phyloP scores from a whole-genome alignment of 2,797 vertebrate species.

The Silurus lanzhouensis region DNA sequence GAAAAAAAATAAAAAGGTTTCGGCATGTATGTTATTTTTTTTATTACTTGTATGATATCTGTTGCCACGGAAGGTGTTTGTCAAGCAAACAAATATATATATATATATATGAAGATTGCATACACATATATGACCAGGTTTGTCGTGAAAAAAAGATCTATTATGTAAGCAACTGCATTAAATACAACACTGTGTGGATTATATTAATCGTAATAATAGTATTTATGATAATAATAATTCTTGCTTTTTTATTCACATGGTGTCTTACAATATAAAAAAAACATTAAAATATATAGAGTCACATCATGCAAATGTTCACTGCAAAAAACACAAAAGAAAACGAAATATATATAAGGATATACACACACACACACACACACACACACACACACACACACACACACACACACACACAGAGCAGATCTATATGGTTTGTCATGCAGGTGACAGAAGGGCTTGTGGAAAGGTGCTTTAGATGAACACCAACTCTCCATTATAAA shows the following conservation, averaged over 20 bases:
- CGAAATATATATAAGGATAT: background rate
- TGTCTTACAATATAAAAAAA: no score
- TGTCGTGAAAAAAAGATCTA: constrained; percentile 14
- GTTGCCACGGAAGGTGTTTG: background rate
- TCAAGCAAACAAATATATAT: background rate
- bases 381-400: no score
- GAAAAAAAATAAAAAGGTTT: background rate
- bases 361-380: no score
- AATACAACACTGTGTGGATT: background rate
- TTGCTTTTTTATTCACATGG: background rate
- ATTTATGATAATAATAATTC: background rate
- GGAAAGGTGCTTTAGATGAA: constrained; percentile 30
- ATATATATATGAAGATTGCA: background rate
- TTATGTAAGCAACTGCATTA: background rate
- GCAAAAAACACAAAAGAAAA: no score
- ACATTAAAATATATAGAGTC: background rate
- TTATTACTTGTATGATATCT: background rate
- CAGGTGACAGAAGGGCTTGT: constrained; percentile 47
- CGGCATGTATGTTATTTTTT: background rate
- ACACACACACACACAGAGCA: no score
- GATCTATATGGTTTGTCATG: constrained; percentile 37
- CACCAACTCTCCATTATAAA: constrained; percentile 58
- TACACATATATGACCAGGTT: background rate
- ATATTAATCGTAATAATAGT: background rate
- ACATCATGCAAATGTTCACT: background rate